phyloP scores from a whole-genome alignment of 2,888 invertebrate genomes.

The Trachelus stipa region DNA sequence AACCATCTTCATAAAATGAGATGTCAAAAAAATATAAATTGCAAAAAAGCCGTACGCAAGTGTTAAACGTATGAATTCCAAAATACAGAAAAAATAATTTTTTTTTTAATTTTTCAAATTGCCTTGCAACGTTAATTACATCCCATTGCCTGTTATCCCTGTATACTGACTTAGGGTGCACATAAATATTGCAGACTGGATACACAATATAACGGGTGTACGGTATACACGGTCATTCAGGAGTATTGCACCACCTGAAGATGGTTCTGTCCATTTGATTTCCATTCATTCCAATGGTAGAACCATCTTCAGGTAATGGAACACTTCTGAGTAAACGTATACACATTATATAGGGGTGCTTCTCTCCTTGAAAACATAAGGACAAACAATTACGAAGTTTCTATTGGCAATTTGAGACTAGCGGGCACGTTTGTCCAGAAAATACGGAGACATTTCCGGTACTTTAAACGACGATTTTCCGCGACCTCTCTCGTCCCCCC shows the following conservation, averaged over 20 bases:
- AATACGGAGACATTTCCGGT: constrained; percentile 33
- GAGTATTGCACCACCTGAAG: too few relatives aligned
- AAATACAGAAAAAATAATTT: background rate
- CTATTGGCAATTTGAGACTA: constrained; percentile 51
- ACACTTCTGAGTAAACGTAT: too few relatives aligned
- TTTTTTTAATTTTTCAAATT: background rate
- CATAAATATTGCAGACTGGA: background rate
- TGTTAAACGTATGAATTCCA: too few relatives aligned
- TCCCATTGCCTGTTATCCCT: background rate
- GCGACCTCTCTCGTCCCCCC: too few relatives aligned
- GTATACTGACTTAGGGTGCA: background rate
- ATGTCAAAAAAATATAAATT: background rate
- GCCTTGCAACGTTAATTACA: background rate
- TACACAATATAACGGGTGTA: too few relatives aligned
- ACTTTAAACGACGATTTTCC: background rate
- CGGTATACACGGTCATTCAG: too few relatives aligned
- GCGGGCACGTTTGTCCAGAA: constrained; percentile 36
- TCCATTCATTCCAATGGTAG: too few relatives aligned
- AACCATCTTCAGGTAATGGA: too few relatives aligned
- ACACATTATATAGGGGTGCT: background rate
- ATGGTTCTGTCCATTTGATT: too few relatives aligned
- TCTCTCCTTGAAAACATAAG: background rate
- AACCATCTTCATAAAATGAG: background rate
- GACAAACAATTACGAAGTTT: constrained; percentile 52
- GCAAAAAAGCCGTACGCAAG: too few relatives aligned